These are phyloP conservation scores for Pelmatolapia mariae DNA, from an alignment of 2,113 vertebrate species.

Conservation along the genomic window DNA sequence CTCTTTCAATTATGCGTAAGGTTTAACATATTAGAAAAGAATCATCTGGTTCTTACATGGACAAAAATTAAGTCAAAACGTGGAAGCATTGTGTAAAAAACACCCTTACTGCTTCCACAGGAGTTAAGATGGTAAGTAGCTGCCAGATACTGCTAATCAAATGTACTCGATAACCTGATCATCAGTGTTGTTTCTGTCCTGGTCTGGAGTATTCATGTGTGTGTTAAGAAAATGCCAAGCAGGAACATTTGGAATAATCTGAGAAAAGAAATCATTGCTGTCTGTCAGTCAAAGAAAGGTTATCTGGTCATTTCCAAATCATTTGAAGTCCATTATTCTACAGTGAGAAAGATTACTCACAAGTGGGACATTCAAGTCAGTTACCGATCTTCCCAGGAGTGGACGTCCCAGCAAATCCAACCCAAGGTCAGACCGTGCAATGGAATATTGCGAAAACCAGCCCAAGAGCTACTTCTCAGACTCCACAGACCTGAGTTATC, in stretches of 20 bases:
- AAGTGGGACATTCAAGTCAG: neutral
- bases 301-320: neutral
- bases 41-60: neutral
- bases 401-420: neutral
- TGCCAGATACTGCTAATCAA: neutral
- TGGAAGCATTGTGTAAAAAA: neutral
- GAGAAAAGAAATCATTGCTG: neutral
- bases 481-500: neutral
- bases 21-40: neutral
- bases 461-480: neutral
- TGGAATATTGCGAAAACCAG: neutral
- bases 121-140: neutral
- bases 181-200: neutral
- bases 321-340: neutral
- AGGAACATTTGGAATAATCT: neutral
- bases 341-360: neutral
- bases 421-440: neutral
- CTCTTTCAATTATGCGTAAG: neutral
- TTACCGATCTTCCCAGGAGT: neutral
- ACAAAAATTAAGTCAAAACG: neutral
- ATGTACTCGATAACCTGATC: neutral
- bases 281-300: neutral
- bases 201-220: neutral
- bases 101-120: neutral
- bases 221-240: neutral